A percentile compares a stretch with the other conserved stretches of the same genome.
phyloP scores from a whole-genome alignment of 2,888 invertebrate species.

The Drosophila mulleri region DNA sequence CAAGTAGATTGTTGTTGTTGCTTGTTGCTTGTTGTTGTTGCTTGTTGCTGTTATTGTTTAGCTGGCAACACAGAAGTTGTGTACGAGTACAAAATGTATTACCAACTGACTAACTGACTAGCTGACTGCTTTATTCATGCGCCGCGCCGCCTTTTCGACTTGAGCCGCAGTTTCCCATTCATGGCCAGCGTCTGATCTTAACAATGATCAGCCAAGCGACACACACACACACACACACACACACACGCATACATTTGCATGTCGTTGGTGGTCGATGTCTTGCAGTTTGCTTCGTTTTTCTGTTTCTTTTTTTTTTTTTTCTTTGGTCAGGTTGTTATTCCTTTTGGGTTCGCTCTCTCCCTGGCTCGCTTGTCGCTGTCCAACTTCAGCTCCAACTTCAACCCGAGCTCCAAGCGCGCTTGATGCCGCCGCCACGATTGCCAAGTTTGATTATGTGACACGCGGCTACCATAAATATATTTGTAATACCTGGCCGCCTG shows the following conservation, averaged over 20 bases:
- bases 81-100: conserved; percentile 63
- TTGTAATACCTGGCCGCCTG: conserved; percentile 13
- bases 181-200: conserved; percentile 69
- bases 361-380: conserved; percentile 28
- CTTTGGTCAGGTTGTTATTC: conserved; percentile 14
- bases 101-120: conserved; percentile 76
- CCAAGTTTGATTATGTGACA: conserved; percentile 75
- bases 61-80: conserved; percentile 41
- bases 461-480: conserved; percentile 74
- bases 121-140: conserved; percentile 77
- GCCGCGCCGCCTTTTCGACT: conserved; percentile 54
- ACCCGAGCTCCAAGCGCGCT: conserved; percentile 38
- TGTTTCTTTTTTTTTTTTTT: background rate
- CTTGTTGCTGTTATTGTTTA: conserved; percentile 35
- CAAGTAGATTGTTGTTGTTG: conserved; percentile 67
- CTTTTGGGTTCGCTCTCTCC: conserved; percentile 25
- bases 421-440: conserved; percentile 63
- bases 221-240: conserved; percentile 51
- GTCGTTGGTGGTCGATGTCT: conserved; percentile 71
- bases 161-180: conserved; percentile 59
- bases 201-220: conserved; percentile 78
- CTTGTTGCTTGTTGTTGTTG: conserved; percentile 23
- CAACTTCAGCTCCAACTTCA: conserved; percentile 19
- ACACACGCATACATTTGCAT: conserved; percentile 66
- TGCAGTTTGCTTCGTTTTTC: conserved; percentile 15